Base-by-base conservation (phyloP, 2,113 vertebrate species). In the Protomyctophum bolini region DNA sequence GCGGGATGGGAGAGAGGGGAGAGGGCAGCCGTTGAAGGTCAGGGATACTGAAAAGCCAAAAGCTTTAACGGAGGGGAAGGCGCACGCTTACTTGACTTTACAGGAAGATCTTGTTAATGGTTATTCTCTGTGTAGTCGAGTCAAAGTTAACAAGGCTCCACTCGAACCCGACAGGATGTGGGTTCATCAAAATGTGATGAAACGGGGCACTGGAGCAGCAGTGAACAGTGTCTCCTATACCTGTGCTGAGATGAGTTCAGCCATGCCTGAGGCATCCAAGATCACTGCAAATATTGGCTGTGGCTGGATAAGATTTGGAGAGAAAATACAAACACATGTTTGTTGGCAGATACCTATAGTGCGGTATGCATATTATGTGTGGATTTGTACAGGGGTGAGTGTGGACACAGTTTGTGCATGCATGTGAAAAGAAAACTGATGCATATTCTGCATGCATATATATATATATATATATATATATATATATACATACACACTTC, bases 121-220 rank as follows among this genome's bases (percentile, higher is more conserved):
- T 41, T 12, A 7, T 41, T 61, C 51, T 55, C 61, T 7, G 55
- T 63, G 12, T 48, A 52, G 58, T 62, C 6, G 33, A 41, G 33
- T 41, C 33, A 41, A 6, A 56, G 55, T 51, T 62, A 59, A 70
- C 62, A 0, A 28, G 68, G 41, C 50, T 70, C 69, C 59, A 55
- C 69, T 68, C 48, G 8, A 73, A 59, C 52, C 66, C 63, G 79
- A 83, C 75, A 63, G 66, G 72, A 68, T 75, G 77, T 58, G 0
- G 75, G 73, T 75, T 84, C 73, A 87, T 89, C 83, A 84, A 59
- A 76, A 76, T 51, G 49, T 8, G 72, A 72, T 76, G 63, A 57
- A 56, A 59, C 66, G 45, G 33, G 33, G 33, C 33, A 68, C 68
- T 54, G n/a, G 0, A 60, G 12, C 8, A 14, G 2, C 7, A 59